Percentiles rank a stretch among this genome's conserved stretches.
These are phyloP conservation scores for Caracal caracal DNA, from an alignment of 2,113 vertebrate species.

Conservation along the genomic window DNA sequence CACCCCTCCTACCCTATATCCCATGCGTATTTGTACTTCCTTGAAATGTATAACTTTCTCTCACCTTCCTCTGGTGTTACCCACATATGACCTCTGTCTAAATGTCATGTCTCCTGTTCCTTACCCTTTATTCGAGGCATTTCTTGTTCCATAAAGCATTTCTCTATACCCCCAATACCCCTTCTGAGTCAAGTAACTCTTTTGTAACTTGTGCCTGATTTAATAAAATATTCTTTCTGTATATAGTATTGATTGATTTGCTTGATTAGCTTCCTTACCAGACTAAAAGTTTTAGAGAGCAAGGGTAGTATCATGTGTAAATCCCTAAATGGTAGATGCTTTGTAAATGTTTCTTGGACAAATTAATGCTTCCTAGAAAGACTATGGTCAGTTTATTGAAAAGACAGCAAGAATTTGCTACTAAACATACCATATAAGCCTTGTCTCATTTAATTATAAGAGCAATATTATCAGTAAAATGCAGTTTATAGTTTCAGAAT, in stretches of 20 bases:
- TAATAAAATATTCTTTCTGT: background rate
- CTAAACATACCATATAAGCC: background rate
- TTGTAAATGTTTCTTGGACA: background rate
- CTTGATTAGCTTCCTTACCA: background rate
- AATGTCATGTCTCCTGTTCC: background rate
- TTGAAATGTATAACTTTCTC: background rate
- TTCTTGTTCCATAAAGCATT: background rate
- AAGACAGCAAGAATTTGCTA: background rate
- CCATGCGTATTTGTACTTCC: background rate
- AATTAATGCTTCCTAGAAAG: background rate
- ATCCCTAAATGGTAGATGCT: background rate
- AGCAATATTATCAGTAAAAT: slow-evolving; percentile 20
- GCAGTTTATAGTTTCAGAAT: background rate
- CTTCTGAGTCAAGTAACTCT: background rate
- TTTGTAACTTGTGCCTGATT: background rate
- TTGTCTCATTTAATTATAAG: background rate
- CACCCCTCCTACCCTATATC: background rate
- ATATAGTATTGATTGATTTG: background rate
- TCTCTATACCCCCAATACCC: fast-evolving
- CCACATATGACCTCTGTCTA: background rate
- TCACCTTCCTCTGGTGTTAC: background rate
- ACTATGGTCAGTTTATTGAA: background rate
- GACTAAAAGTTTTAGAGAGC: background rate
- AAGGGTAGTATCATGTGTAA: background rate
- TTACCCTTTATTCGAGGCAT: background rate